These are phyloP conservation scores for Tretioscincus oriximinensis DNA, from an alignment of 2,113 vertebrate genomes.

Conservation along the genomic window DNA sequence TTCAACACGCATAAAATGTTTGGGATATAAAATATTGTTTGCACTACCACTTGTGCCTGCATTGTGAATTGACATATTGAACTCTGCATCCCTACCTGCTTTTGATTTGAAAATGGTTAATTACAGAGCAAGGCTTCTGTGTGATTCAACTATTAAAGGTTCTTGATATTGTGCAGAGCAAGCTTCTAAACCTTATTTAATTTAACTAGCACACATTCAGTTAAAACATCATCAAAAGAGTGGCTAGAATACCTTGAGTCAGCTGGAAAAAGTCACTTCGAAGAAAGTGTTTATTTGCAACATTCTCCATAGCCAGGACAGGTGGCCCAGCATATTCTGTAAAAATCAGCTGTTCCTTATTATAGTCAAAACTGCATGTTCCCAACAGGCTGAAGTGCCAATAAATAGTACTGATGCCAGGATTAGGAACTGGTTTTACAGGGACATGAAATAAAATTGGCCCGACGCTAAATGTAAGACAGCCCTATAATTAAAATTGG, in stretches of 20 bases:
- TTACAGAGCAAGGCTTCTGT: conserved; percentile 68
- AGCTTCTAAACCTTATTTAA: conserved; percentile 81
- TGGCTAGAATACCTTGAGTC: conserved; percentile 63
- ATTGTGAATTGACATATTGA: conserved; percentile 54
- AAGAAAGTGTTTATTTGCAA: conserved; percentile 77
- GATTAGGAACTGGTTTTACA: conserved; percentile 55
- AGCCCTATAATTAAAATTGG: conserved; percentile 5
- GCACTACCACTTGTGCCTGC: conserved; percentile 31
- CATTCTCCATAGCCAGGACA: conserved; percentile 71
- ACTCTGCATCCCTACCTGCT: conserved; percentile 47
- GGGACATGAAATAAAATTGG: conserved; percentile 17
- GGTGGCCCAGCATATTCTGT: conserved; percentile 68
- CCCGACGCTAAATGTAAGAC: not conserved
- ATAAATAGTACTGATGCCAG: conserved; percentile 51
- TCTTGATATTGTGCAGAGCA: conserved; percentile 79
- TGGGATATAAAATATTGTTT: conserved; percentile 14
- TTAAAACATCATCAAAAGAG: conserved; percentile 74
- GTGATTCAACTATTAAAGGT: conserved; percentile 72
- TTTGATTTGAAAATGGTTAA: conserved; percentile 81
- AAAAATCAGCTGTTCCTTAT: conserved; percentile 65
- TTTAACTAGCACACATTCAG: conserved; percentile 82
- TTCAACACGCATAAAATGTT: not conserved
- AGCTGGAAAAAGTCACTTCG: conserved; percentile 71
- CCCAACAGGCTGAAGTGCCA: conserved; percentile 52
- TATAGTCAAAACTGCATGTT: conserved; percentile 53